Evolutionary conservation across 1,140 invertebrate species (phyloP), one percentile per base, ranked within the genome.

Genomic region (Drosophila nigrodunni): DNA sequence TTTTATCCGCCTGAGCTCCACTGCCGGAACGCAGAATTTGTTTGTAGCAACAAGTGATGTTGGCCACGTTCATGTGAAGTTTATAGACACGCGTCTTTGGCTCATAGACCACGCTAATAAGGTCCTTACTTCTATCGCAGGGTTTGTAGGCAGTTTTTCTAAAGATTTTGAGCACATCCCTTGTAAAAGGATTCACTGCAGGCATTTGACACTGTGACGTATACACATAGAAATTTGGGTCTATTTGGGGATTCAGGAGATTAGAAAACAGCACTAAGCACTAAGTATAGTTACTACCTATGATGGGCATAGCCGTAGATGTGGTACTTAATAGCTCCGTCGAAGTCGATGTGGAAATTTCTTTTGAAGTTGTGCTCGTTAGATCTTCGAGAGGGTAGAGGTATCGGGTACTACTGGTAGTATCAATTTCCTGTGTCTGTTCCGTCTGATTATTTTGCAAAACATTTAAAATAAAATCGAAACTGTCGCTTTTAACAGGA

Each of bases 121-220:
- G 76, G 2, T 93, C 83, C 0, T 93, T 91, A 8, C 82, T 82
- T 11, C 82, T 91, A 5, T 93, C 92, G 77, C 96, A 97, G 0
- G 91, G 66, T 18, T 94, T 92, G 41, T 94, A 94, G 39, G 93
- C 91, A 39, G 93, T 92, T 41, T 94, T 93, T 13, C 93, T 93
- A n/a, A 95, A 94, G 55, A 95, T 94, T n/a, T 93, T 91, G 11
- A 91, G 92, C 2, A 95, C 94, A 43, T 95, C 94, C 6, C 93
- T 87, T 76, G 96, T 94, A 70, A 95, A 94, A 0, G 96, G 95
- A 86, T 96, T 93, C 18, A 95, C 91, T 18, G 95, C 94, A 1
- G 95, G 94, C 79, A 97, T 96, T 66, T 94, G 93, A 78, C 96
- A 97, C 2, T 57, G 35, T 6, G 77, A 46, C 2, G 76, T 82